Percentiles rank a stretch among this genome's conserved stretches.
phyloP scores from a whole-genome alignment of 2,888 invertebrate species.

The Artemia sp. region DNA sequence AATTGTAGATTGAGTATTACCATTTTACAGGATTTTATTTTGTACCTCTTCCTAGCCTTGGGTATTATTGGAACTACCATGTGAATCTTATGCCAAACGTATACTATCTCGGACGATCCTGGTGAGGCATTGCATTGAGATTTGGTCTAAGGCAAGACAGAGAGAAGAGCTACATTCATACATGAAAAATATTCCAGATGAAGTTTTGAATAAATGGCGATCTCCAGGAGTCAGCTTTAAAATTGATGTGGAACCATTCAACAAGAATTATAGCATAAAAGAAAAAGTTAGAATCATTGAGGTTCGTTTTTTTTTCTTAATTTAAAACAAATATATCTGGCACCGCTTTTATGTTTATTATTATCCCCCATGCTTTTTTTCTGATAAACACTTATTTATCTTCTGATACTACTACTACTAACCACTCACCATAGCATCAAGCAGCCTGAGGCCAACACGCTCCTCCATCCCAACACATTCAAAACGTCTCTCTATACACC shows the following conservation, averaged over 20 bases:
- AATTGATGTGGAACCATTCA: constrained; percentile 72
- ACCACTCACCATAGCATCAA: no score
- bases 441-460: no score
- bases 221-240: constrained; percentile 48
- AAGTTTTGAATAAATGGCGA: constrained; percentile 40
- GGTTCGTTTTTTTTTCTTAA: constrained; percentile 26
- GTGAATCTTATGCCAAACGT: constrained; percentile 48
- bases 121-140: constrained; percentile 55
- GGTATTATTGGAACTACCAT: constrained; percentile 58
- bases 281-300: constrained; percentile 76
- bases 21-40: constrained; percentile 18
- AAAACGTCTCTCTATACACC: no score
- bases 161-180: constrained; percentile 44
- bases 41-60: constrained; percentile 45
- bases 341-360: no score
- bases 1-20: no score
- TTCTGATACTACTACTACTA: no score
- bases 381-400: no score
- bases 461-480: no score
- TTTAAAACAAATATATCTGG: no score
- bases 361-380: no score
- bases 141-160: constrained; percentile 53
- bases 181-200: constrained; percentile 41
- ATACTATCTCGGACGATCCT: constrained; percentile 66
- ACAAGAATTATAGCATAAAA: constrained; percentile 58